Evolutionary conservation across 1,140 invertebrate species (phyloP), one percentile per base, ranked within the genome.

Genomic region (Periplaneta americana): DNA sequence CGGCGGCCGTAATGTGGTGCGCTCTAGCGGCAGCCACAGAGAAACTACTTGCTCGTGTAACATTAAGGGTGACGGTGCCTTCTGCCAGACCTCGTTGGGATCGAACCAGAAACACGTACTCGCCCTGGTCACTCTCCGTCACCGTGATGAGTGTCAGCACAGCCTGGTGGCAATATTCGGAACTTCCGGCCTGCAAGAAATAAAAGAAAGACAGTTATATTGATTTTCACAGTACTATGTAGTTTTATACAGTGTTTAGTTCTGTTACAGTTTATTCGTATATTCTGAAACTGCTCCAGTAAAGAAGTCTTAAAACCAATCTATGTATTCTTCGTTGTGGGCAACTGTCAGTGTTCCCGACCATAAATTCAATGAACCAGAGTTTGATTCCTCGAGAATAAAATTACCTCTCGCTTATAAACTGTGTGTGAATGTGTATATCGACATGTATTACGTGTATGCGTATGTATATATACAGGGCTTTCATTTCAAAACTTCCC

Each of bases 51-150:
- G 89, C 89, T 66, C 87, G 87, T 35, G 91, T 91, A 82, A 92
- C 90, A 85, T 92, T 91, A 76, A 92, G 86, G 82, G 87, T 86
- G 83, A 92, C 88, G 78, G 87, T 87, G 82, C 90, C 91, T 83
- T 92, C 91, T 82, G 90, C 89, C 82, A 91, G 87, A 66, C 91
- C 91, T 84, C 89, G 88, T 77, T 88, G 84, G 80, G 91, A 92
- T 48, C 89, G 88, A 18, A 91, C 91, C 82, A 92, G 84, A 82
- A 92, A 87, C 83, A 90, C 84, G 86, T 91, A 90, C 86, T 92
- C 91, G n/a, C 91, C 91, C 8, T 87, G 87, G 85, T 92, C 90
- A n/a, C 89, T 89, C 83, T 87, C 87, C 83, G 88, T 88, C 35
- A 92, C 89, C 66, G 87, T 86, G 81, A 88, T 86, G 83, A 92